A percentile compares a stretch with the other conserved stretches of the same genome.
phyloP scores from a whole-genome alignment of 2,888 invertebrate species.

The Aphodius granarius region DNA sequence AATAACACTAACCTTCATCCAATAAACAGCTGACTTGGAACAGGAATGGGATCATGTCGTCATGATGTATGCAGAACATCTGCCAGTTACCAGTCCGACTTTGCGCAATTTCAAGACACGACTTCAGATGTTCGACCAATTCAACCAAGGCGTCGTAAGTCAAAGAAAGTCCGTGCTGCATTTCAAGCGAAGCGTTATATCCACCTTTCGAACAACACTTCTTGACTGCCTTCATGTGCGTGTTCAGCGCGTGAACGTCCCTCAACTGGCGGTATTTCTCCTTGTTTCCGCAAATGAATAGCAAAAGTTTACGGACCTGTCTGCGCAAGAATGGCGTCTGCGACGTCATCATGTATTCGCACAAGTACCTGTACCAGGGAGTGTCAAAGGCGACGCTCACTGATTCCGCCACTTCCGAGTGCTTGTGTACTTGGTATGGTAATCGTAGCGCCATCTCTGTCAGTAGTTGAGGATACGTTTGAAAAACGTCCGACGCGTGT shows the following conservation, averaged over 20 bases:
- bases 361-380: conserved; percentile 79
- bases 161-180: conserved; percentile 60
- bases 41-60: conserved; percentile 77
- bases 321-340: conserved; percentile 86
- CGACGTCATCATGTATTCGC: conserved; percentile 94
- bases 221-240: conserved; percentile 73
- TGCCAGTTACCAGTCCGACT: conserved; percentile 96
- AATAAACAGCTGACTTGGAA: conserved; percentile 82
- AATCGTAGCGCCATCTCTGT: conserved; percentile 93
- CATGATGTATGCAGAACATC: conserved; percentile 76
- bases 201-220: conserved; percentile 60
- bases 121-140: conserved; percentile 92
- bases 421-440: conserved; percentile 90
- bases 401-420: conserved; percentile 61
- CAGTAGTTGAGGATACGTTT: conserved; percentile 89
- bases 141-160: conserved; percentile 91
- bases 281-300: conserved; percentile 92
- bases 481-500: conserved; percentile 89
- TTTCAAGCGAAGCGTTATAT: conserved; percentile 53
- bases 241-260: conserved; percentile 90
- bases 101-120: conserved; percentile 90
- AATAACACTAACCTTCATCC: conserved; percentile 68
- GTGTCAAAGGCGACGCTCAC: conserved; percentile 57
- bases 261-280: conserved; percentile 93
- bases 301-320: conserved; percentile 87